phyloP scores from a whole-genome alignment of 1,140 invertebrate species.

The Neelides sp. region DNA sequence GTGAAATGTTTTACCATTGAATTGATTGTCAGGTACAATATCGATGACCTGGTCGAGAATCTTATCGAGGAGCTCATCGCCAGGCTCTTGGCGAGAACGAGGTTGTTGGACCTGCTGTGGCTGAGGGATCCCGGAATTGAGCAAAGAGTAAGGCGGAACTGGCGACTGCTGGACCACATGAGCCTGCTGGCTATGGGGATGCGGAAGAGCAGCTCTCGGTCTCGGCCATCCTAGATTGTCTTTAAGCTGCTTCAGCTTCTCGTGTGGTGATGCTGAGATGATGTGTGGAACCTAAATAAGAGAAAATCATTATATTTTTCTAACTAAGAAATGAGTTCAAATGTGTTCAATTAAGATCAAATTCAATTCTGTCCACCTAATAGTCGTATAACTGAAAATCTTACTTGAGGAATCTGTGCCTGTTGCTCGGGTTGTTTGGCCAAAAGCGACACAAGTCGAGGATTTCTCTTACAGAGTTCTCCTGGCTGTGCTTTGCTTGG shows the following conservation, averaged over 20 bases:
- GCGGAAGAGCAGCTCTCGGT: background rate
- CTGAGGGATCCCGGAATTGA: background rate
- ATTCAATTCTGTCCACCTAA: constrained; percentile 1
- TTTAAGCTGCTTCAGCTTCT: constrained; percentile 43
- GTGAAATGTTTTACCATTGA: no score
- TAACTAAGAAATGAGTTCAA: constrained; percentile 6
- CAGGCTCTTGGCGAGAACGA: constrained; percentile 32
- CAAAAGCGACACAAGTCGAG: constrained; percentile 69
- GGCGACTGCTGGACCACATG: constrained; percentile 6
- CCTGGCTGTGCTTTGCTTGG: constrained; percentile 13
- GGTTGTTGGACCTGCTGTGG: background rate
- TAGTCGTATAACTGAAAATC: constrained; percentile 5
- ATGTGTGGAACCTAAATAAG: constrained; percentile 42
- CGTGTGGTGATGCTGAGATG: constrained; percentile 51
- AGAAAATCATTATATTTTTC: no score
- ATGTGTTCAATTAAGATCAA: constrained; percentile 2
- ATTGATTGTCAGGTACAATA: constrained; percentile 55
- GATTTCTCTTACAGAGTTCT: constrained; percentile 58
- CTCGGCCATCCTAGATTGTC: background rate
- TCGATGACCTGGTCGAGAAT: constrained; percentile 74
- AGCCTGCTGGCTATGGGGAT: background rate
- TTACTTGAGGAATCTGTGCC: constrained; percentile 41
- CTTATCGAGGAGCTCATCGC: constrained; percentile 60
- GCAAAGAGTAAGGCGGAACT: background rate
- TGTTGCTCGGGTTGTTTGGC: constrained; percentile 62